Percentiles rank a stretch among this genome's conserved stretches.
These are phyloP conservation scores for Lithobates pipiens DNA, from an alignment of 2,797 vertebrate species.

Conservation along the genomic window DNA sequence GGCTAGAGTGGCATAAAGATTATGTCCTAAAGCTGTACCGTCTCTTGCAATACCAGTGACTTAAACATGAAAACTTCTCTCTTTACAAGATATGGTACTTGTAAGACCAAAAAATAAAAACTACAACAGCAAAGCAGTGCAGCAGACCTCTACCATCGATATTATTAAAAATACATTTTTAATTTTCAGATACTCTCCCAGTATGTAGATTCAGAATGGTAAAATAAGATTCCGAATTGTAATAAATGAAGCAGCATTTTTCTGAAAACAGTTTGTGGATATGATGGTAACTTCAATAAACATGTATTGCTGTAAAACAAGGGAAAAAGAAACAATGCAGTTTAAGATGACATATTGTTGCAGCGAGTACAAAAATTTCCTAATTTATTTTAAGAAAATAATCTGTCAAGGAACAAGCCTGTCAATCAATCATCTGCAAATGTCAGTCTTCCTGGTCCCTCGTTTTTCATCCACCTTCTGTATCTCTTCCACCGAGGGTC, in stretches of 20 bases:
- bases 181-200: not conserved
- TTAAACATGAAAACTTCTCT: not conserved
- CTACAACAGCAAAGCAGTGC: not conserved
- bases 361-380: constrained; percentile 69
- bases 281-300: not conserved
- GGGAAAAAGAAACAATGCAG: constrained; percentile 63
- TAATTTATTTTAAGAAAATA: constrained; percentile 65
- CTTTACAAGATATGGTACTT: not conserved
- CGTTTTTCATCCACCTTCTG: constrained; percentile 95
- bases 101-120: too few relatives aligned
- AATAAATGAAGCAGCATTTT: not conserved
- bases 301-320: not conserved
- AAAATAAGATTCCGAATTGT: not conserved
- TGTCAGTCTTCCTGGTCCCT: constrained; percentile 91
- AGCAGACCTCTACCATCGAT: not conserved
- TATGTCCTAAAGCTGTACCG: not conserved
- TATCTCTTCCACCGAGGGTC: constrained; percentile 95
- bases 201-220: not conserved
- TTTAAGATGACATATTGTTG: constrained; percentile 68
- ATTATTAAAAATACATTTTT: not conserved
- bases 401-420: constrained; percentile 44
- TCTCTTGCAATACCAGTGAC: not conserved
- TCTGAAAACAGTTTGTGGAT: not conserved
- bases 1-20: not conserved
- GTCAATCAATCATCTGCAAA: constrained; percentile 88